A percentile compares a stretch with the other conserved stretches of the same genome.
phyloP scores from a whole-genome alignment of 2,888 invertebrate genomes.

The Drosophila kambysellisi region DNA sequence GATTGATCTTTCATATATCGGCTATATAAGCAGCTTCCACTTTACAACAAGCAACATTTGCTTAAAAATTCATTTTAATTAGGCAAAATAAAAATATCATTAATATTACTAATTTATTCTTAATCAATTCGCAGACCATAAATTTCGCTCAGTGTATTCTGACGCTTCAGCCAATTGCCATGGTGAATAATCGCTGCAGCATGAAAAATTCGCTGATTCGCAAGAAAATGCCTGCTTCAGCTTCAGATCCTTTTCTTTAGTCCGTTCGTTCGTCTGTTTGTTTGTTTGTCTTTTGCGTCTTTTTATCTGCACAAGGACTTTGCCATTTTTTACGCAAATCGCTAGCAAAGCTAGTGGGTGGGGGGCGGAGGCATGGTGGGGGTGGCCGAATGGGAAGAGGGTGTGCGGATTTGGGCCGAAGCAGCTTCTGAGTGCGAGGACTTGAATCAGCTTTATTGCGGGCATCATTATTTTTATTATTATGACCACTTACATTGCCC shows the following conservation, averaged over 20 bases:
- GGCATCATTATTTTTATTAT: conserved; percentile 85
- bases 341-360: conserved; percentile 35
- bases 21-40: too few species aligned
- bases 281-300: conserved; percentile 27
- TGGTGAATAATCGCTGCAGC: conserved; percentile 79
- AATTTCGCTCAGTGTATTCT: conserved; percentile 44
- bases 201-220: conserved; percentile 80
- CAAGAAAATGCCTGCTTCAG: conserved; percentile 53
- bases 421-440: conserved; percentile 51
- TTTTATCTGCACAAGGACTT: conserved; percentile 66
- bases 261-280: conserved; percentile 25
- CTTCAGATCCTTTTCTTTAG: conserved; percentile 24
- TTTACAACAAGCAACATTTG: too few species aligned
- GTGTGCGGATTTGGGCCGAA: background rate
- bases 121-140: background rate
- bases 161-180: conserved; percentile 34
- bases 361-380: conserved; percentile 24
- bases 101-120: background rate
- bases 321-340: conserved; percentile 80
- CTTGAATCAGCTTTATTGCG: conserved; percentile 84
- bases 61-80: too few species aligned
- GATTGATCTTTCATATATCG: too few species aligned
- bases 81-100: too few species aligned
- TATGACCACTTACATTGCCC: conserved; percentile 81
- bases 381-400: background rate